Percentiles rank a stretch among this genome's conserved stretches.
Conservation (phyloP, 2,113 vertebrate species). For the Cebus imitator region DNA sequence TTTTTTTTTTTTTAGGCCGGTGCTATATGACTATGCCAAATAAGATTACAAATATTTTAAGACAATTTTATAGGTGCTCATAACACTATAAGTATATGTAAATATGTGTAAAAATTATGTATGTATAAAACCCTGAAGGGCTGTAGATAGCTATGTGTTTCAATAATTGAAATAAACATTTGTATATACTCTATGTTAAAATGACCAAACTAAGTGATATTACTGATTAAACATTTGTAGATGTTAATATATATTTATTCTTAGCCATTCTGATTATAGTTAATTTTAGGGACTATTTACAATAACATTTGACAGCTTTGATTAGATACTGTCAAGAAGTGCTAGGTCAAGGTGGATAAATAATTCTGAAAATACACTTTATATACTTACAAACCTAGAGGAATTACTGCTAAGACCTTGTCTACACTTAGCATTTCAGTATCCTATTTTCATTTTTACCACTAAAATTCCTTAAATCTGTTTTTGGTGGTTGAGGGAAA, state of each 20-base stretch:
- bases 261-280: slow-evolving; percentile 26
- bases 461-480: not conserved
- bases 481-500: not conserved
- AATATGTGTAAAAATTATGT: not conserved
- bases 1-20: not conserved
- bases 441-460: slow-evolving; percentile 7
- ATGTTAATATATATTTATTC: slow-evolving; percentile 45
- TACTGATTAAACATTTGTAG: not conserved
- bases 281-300: slow-evolving; percentile 37
- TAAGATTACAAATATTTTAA: slow-evolving; percentile 39
- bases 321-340: not conserved
- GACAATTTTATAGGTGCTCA: not conserved
- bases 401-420: not conserved
- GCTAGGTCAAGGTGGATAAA: not conserved
- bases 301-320: not conserved
- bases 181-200: not conserved
- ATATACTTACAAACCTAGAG: not conserved
- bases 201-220: not conserved
- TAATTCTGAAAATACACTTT: not conserved
- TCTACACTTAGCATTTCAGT: not conserved
- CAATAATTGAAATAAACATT: not conserved
- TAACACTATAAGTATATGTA: not conserved
- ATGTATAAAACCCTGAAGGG: not conserved
- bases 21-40: not conserved
- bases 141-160: not conserved